Base-by-base conservation (phyloP, 1,140 invertebrate genomes). In the Stegodyphus dumicola region DNA sequence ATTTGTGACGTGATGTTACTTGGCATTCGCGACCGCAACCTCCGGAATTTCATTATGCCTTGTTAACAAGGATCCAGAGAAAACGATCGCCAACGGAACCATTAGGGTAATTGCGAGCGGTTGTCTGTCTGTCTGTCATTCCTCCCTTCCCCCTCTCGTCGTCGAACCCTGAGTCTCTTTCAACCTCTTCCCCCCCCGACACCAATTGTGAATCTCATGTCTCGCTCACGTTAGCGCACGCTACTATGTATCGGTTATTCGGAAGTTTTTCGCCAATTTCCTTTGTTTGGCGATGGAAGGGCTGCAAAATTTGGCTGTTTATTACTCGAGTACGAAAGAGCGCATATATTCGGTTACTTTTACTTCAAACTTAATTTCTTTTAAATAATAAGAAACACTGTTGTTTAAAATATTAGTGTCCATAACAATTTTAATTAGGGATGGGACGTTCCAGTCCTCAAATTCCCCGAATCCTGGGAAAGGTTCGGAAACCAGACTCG, bases 1-100 rank as follows among this genome's bases (percentile, higher is more conserved):
- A 77, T 66, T 66, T 66, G 73, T 69, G 53, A 85, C 81, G 81
- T 69, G 81, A 85, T 77, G 73, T 85, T 60, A 69, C 81, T 76
- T 75, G 80, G 80, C 80, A 83, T 83, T 85, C 74, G 48, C 73
- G 33, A 85, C 81, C 81, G 52, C 81, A 85, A 77, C 64, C 65
- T 77, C 74, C 52, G 81, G 74, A 85, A 85, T 85, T 85, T 85
- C 81, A 85, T 85, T 85, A 85, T 76, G 81, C 81, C 81, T 85
- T 85, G 81, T 85, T 85, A 85, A 85, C 81, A 85, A 85, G 74
- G 73, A 77, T 56, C 81, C 52, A 18, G 13, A 54, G 73, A 85
- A 77, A 85, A 85, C 81, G 81, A 85, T 85, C 81, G 81, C 81
- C 81, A 77, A 85, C 73, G 74, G 73, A 85, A 85, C 81, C 81